Percentiles rank a stretch among this genome's conserved stretches.
Evolutionary conservation across 2,113 vertebrate species (phyloP).

Genomic region (Platysteira castanea): DNA sequence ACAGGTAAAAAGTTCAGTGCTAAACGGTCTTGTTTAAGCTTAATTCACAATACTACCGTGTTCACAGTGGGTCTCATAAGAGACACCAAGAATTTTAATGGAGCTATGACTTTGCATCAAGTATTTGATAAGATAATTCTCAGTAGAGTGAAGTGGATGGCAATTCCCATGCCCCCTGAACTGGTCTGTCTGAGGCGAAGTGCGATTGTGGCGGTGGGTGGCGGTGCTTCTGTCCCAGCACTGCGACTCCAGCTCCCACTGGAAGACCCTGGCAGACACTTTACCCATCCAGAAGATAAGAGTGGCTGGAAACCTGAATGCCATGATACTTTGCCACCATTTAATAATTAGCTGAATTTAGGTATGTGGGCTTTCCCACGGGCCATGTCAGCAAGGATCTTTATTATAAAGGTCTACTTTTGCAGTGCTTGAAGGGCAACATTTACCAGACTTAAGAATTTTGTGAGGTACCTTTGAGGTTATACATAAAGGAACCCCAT

Average conservation of each 20-base stretch:
- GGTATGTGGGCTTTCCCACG: neutral
- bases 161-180: neutral
- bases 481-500: neutral
- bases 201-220: accelerated
- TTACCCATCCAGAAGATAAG: neutral
- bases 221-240: neutral
- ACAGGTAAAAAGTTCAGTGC: neutral
- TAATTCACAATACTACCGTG: neutral
- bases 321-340: neutral
- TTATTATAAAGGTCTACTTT: neutral
- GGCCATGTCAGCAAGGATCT: neutral
- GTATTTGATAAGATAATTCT: neutral
- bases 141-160: neutral
- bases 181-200: neutral
- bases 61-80: too few relatives aligned
- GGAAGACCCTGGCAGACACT: neutral
- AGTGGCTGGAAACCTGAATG: neutral
- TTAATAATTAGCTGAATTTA: neutral
- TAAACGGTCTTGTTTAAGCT: neutral
- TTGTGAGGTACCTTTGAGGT: neutral
- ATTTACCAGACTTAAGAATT: neutral
- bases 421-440: neutral
- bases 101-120: neutral
- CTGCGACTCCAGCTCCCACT: neutral
- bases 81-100: neutral